Evolutionary conservation across 2,888 invertebrate species (phyloP), one percentile per base, ranked within the genome.

Genomic region (Hoplodrina ambigua): DNA sequence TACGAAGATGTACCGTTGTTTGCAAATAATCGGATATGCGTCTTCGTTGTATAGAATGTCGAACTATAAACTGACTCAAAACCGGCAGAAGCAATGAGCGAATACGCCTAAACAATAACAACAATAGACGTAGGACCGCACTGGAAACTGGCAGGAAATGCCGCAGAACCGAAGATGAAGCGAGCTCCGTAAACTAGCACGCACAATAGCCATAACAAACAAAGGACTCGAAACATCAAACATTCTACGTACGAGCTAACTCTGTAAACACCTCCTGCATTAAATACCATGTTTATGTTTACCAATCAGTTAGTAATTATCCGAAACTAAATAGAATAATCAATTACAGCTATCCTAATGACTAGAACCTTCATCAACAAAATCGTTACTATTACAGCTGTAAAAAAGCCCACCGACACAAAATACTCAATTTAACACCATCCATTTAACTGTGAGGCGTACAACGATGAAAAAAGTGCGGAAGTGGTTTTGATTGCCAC

Each of bases 341-440:
- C 66, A 61, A 79, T 82, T 82, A 58, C 33, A 55, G 52, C 55
- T 58, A 62, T 37, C 68, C 17, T 60, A 72, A 75, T 72, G 67
- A 64, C 62, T 72, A 69, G 63, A 68, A 69, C 70, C 81, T 82
- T 84, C 82, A 75, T 80, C 80, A 76, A 69, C 80, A 78, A 79
- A 83, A 73, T 80, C 70, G 75, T 75, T 75, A 79, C 72, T 78
- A 84, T 85, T 82, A 66, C 80, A 69, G 65, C 69, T 72, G 67
- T 37, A 78, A 82, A 90, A 88, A 89, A 87, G 20, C 13, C 50
- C 75, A 89, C 85, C 88, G 86, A 79, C 84, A 86, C 90, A 88
- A 90, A 92, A 89, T 91, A 88, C 86, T 88, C 88, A 91, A 92
- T 92, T 92, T 92, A 92, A 92, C 92, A 92, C 91, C 88, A 92